Evolutionary conservation across 2,113 vertebrate genomes (phyloP).

Genomic region (Anseranas semipalmata): DNA sequence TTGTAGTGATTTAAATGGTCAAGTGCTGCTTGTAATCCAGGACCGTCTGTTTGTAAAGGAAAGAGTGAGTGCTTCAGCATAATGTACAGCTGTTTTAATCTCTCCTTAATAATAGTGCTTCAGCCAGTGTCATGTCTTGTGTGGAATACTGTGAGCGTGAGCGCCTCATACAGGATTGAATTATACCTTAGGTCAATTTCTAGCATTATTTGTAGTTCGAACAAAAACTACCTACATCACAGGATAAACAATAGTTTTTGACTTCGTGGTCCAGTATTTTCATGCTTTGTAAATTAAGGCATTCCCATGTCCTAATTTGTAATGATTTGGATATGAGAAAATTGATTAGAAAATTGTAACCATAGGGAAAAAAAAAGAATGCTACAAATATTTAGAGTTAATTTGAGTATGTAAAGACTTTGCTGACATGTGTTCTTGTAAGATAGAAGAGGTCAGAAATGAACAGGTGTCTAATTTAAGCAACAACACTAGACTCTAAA

Average conservation of each 20-base stretch:
- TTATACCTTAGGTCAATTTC: slow-evolving; percentile 36
- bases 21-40: slow-evolving; percentile 96
- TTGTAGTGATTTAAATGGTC: slow-evolving; percentile 96
- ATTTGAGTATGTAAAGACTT: slow-evolving; percentile 38
- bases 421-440: slow-evolving; percentile 30
- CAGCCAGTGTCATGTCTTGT: slow-evolving; percentile 83
- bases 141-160: slow-evolving; percentile 75
- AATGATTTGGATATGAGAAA: neutral
- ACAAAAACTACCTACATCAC: neutral
- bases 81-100: slow-evolving; percentile 98
- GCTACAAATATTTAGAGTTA: slow-evolving; percentile 28
- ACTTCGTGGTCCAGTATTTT: neutral
- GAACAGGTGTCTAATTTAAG: slow-evolving; percentile 53
- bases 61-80: slow-evolving; percentile 90
- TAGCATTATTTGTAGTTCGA: neutral
- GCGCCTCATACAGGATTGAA: slow-evolving; percentile 70
- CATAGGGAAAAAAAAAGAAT: neutral
- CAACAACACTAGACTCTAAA: slow-evolving; percentile 17
- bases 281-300: neutral
- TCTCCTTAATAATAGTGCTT: slow-evolving; percentile 92
- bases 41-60: slow-evolving; percentile 89
- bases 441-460: slow-evolving; percentile 57
- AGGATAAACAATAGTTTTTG: neutral
- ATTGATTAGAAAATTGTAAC: neutral
- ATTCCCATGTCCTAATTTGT: neutral